Conservation (phyloP, 2,113 vertebrate genomes). For the Brachyhypopomus occidentalis region DNA sequence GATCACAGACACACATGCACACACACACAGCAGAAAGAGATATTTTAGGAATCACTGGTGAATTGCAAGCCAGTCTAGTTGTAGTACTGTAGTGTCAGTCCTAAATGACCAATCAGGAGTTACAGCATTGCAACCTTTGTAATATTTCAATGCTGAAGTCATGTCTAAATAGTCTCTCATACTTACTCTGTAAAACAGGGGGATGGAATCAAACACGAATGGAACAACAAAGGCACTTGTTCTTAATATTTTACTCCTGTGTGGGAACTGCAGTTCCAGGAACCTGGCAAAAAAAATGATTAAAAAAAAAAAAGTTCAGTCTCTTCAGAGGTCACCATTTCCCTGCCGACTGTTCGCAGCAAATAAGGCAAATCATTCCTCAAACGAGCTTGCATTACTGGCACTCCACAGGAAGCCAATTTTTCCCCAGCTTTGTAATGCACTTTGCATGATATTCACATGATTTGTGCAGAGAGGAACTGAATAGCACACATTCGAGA, state of each 20-base stretch:
- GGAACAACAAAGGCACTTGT: constrained; percentile 77
- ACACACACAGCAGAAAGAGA: constrained; percentile 1
- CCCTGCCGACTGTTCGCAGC: not conserved
- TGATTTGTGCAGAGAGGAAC: too few species aligned
- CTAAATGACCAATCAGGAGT: too few species aligned
- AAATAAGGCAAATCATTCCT: too few species aligned
- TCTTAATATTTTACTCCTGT: constrained; percentile 75
- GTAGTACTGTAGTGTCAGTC: too few species aligned
- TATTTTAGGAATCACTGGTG: too few species aligned
- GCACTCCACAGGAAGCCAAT: too few species aligned
- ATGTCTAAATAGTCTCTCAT: not conserved
- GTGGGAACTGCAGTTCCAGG: constrained; percentile 76
- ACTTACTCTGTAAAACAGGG: constrained; percentile 79
- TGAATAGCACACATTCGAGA: too few species aligned
- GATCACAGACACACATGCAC: not conserved
- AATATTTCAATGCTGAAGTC: not conserved
- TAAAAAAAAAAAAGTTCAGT: not conserved
- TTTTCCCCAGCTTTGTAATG: too few species aligned
- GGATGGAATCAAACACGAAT: constrained; percentile 81
- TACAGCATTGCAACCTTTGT: too few species aligned
- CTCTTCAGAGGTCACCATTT: not conserved
- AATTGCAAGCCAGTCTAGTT: too few species aligned
- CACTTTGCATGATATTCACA: too few species aligned
- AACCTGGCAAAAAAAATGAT: constrained; percentile 70
- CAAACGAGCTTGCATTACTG: too few species aligned